Evolutionary conservation across 2,113 vertebrate species (phyloP).

Genomic region (Gorsachius goisagi): DNA sequence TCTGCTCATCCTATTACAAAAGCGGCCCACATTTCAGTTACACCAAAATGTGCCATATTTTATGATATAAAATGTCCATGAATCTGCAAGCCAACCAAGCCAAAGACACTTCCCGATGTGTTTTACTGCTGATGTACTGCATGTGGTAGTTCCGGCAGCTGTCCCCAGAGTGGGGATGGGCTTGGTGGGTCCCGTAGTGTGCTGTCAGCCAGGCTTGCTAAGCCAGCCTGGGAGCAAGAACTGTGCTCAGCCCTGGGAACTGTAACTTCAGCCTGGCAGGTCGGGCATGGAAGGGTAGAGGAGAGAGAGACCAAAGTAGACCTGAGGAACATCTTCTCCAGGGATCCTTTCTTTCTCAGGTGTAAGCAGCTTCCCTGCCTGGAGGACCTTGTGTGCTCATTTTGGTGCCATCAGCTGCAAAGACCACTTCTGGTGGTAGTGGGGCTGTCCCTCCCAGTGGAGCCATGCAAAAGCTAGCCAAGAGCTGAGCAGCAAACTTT

Average conservation of each 20-base stretch:
- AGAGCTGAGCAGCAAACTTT: neutral
- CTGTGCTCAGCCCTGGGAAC: neutral
- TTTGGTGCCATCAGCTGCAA: neutral
- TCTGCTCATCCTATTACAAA: neutral
- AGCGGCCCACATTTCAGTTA: neutral
- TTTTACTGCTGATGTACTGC: neutral
- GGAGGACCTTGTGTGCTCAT: neutral
- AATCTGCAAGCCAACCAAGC: neutral
- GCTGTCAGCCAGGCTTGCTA: neutral
- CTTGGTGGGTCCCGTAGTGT: neutral
- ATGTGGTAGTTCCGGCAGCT: neutral
- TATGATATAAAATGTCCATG: neutral
- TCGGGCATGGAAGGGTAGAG: neutral
- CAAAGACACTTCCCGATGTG: fast-evolving
- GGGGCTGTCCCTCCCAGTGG: too few species aligned
- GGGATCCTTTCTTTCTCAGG: neutral
- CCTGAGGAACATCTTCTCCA: neutral
- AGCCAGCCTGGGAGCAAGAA: neutral
- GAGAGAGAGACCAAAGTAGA: neutral
- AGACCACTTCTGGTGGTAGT: neutral
- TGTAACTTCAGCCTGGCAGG: neutral
- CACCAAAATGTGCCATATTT: neutral
- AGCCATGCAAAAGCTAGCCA: neutral
- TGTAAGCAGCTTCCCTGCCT: neutral
- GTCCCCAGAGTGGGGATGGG: neutral